phyloP scores from a whole-genome alignment of 2,113 vertebrate species.

The Charina bottae region DNA sequence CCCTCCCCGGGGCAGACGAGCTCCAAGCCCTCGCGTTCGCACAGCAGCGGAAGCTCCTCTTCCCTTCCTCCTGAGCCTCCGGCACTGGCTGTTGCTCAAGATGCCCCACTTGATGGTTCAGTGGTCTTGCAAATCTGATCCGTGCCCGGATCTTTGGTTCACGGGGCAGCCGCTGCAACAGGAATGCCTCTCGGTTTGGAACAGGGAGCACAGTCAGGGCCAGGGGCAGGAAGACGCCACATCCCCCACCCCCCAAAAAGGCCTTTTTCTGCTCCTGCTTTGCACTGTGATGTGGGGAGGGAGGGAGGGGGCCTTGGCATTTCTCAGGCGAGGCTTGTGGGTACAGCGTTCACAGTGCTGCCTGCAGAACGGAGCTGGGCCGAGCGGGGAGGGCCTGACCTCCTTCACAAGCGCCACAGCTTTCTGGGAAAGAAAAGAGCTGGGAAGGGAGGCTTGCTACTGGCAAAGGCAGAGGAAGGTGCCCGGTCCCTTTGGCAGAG shows the following conservation, averaged over 20 bases:
- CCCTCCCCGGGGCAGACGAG: not conserved
- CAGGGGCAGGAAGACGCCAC: fast-evolving
- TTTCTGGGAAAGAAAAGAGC: too few relatives aligned
- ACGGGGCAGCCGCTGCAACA: not conserved
- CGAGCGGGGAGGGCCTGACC: too few relatives aligned
- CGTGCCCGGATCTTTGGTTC: not conserved
- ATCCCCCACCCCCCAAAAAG: not conserved
- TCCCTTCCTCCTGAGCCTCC: not conserved
- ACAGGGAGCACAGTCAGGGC: not conserved
- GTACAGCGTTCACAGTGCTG: too few relatives aligned
- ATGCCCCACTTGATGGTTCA: not conserved
- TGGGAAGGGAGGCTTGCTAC: too few relatives aligned
- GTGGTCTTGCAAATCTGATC: fast-evolving
- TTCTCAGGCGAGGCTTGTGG: too few relatives aligned
- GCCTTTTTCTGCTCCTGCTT: not conserved
- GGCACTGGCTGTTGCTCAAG: fast-evolving
- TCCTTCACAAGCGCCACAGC: too few relatives aligned
- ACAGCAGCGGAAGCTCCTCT: not conserved
- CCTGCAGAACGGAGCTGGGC: too few relatives aligned
- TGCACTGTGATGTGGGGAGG: not conserved
- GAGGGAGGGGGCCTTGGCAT: too few relatives aligned
- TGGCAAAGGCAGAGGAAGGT: too few relatives aligned
- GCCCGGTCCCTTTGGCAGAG: too few relatives aligned
- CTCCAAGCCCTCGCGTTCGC: fast-evolving
- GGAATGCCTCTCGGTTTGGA: not conserved